Base-by-base conservation (phyloP, 2,113 vertebrate genomes). In the Ptilorrhoa leucosticta region DNA sequence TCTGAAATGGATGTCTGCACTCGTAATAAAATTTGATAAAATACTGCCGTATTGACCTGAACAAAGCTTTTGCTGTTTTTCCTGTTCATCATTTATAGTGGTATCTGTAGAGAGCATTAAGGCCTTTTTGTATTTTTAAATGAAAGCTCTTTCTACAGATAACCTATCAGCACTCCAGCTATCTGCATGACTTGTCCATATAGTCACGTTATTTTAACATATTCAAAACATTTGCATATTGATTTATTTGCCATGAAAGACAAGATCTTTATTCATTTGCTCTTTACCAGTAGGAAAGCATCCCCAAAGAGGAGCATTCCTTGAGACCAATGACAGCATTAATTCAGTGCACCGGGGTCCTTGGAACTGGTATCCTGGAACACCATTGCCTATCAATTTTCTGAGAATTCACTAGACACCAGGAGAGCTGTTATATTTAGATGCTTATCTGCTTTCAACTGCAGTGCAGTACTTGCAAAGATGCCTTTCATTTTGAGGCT, bases 381-480 rank as follows among this genome's bases (percentile, higher is more conserved):
- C 20, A 87, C 65, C 53, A 70, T 72, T 96, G 44, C 58, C 56
- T 95, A 77, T 87, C 58, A 88, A 4, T 91, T 94, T 95, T 89
- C 40, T 93, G 66, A 82, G 71, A 72, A 93, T 87, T 94, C 63
- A 79, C 71, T 93, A 83, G 87, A 44, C 85, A 88, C 19, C 44
- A 66, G 30, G 73, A 96, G 33, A 89, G 37, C 30, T 89, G 68
- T 91, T 95, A n/a, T 71, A 90, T 94, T 94, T 78, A 87, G 86
- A 88, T 93, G 24, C 81, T 96, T 85, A 90, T 96, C 90, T 95
- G 76, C 35, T 87, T 96, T 94, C 92, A 33, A 93, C 78, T 95
- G 69, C 82, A 83, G 58, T 83, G 48, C 87, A 90, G 77, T 70
- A 73, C 73, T 89, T 88, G 71, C n/a, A 13, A 89, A 93, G 68